phyloP scores from a whole-genome alignment of 2,888 invertebrate genomes.

The Pachycephus smyrnensis region DNA sequence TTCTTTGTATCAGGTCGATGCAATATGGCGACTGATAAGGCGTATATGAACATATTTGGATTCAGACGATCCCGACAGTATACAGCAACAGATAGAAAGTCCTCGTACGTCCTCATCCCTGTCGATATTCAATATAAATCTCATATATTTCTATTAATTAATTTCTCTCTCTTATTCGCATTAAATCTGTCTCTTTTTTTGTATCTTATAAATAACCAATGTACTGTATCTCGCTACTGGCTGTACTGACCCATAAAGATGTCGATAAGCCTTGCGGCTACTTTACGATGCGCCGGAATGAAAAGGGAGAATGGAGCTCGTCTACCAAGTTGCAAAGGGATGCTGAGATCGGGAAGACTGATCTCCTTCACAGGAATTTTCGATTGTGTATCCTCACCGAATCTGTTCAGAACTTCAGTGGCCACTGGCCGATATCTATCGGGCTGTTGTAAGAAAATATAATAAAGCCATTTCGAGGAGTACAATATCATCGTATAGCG shows the following conservation, averaged over 20 bases:
- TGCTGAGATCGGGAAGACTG: constrained; percentile 73
- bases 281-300: constrained; percentile 76
- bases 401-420: constrained; percentile 71
- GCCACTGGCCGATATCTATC: constrained; percentile 72
- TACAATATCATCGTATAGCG: neutral
- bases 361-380: constrained; percentile 74
- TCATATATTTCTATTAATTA: neutral
- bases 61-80: constrained; percentile 82
- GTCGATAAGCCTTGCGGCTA: constrained; percentile 78
- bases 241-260: constrained; percentile 73
- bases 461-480: constrained; percentile 13
- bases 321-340: constrained; percentile 74
- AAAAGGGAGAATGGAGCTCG: constrained; percentile 82
- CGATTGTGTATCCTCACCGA: constrained; percentile 66
- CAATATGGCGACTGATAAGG: constrained; percentile 79
- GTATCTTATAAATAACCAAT: neutral
- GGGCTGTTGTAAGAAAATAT: constrained; percentile 51
- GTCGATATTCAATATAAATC: constrained; percentile 18
- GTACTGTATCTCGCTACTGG: neutral
- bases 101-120: constrained; percentile 79
- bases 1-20: constrained; percentile 80
- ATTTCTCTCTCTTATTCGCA: neutral
- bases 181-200: neutral
- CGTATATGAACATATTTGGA: constrained; percentile 84
- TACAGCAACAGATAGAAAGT: constrained; percentile 77